Base-by-base conservation (phyloP, 2,888 invertebrate genomes). In the Leucoma salicis region DNA sequence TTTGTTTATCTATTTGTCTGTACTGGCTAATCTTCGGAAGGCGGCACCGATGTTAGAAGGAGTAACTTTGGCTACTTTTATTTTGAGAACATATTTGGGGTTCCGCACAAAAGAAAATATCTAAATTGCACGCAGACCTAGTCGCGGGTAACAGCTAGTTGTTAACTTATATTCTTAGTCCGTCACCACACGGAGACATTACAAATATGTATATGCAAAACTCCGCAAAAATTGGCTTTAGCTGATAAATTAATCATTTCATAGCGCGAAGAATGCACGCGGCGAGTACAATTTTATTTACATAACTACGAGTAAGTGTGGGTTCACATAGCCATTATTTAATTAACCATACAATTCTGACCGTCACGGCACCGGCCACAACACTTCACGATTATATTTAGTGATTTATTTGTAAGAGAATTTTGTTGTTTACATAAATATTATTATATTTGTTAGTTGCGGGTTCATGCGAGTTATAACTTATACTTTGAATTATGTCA, bases 241-340 rank as follows among this genome's bases (percentile, higher is more conserved):
- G 18, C 18, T 18, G 4, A 18, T 7, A 7, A 4, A 7, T 18
- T 18, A 27, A 57, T 49, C 31, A 57, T 49, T 41, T 39, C 24
- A 53, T 54, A 57, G 52, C 52, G 44, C 54, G 46, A 49, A 54
- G 40, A 33, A 38, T 44, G 4, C 18, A 42, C 36, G 41, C 29
- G 40, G 39, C 46, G 36, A 42, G 35, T 44, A 47, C 42, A 53
- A 46, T 54, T 60, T 57, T 66, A 72, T 75, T 77, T 72, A 73
- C 72, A 71, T 66, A 68, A 53, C 52, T 62, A n/a, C n/a, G n/a
- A n/a, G n/a, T n/a, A 66, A 74, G 65, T 70, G 67, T 60, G 50
- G 53, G 55, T 55, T 66, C 54, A 69, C 70, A 74, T 68, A 57
- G 69, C 71, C 66, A 77, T 77, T 74, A 79, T 80, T 79, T 76